Evolutionary conservation across 2,797 vertebrate genomes (phyloP).

Genomic region (Phrynocephalus forsythii): DNA sequence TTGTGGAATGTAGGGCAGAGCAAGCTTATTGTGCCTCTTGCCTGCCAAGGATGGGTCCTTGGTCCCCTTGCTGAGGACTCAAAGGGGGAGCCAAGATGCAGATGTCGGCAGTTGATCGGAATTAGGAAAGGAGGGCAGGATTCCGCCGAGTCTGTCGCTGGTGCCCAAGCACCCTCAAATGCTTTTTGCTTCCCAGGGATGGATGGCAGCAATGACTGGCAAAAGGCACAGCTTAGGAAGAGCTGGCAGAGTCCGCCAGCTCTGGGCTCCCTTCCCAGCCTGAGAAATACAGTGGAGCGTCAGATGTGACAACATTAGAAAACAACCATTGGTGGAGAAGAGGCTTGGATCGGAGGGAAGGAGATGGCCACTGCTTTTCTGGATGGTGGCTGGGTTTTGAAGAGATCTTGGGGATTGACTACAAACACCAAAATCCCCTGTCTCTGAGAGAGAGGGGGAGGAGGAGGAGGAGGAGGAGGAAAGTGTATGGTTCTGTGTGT

Average conservation of each 20-base stretch:
- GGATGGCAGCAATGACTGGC: slow-evolving; percentile 11
- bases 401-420: not conserved
- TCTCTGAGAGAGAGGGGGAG: not conserved
- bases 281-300: slow-evolving; percentile 50
- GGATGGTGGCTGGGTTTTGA: not conserved
- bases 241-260: slow-evolving; percentile 44
- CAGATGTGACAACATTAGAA: slow-evolving; percentile 46
- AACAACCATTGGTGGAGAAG: slow-evolving; percentile 36
- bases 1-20: not conserved
- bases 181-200: slow-evolving; percentile 4
- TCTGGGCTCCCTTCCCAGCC: slow-evolving; percentile 64
- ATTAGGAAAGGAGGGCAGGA: rapidly evolving
- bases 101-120: not conserved
- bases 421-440: not conserved
- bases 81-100: rapidly evolving
- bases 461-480: too few species aligned
- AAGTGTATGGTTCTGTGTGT: too few species aligned
- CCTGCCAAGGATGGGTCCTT: not conserved
- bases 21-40: not conserved
- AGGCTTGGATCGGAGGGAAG: not conserved
- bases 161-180: not conserved
- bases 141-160: not conserved
- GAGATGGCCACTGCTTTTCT: not conserved
- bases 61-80: not conserved
- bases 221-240: not conserved